Conservation (phyloP, 2,888 invertebrate genomes). For the Acanthosepion pharaonis region DNA sequence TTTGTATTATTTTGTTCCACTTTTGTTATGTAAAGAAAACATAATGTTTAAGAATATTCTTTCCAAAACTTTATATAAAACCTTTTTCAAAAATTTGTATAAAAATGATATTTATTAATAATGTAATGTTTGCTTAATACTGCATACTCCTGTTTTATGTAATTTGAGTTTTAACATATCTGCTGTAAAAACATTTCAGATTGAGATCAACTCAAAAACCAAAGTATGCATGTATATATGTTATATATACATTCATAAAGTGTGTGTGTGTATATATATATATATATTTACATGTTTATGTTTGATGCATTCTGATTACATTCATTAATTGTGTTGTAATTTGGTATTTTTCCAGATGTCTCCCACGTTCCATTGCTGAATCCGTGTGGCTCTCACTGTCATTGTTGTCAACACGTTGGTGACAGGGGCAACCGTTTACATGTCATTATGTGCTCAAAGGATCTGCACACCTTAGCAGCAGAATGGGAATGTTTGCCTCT, state of each 20-base stretch:
- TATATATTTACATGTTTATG: background rate
- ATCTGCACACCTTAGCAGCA: slow-evolving; percentile 9
- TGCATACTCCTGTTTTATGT: background rate
- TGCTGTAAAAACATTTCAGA: background rate
- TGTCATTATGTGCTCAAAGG: background rate
- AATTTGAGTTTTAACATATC: background rate
- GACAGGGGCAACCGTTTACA: slow-evolving; percentile 33
- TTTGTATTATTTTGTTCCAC: background rate
- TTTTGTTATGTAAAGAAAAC: background rate
- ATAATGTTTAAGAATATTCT: background rate
- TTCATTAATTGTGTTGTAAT: background rate
- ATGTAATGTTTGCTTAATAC: background rate
- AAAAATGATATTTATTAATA: background rate
- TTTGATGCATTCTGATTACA: background rate
- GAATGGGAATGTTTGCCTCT: slow-evolving; percentile 2
- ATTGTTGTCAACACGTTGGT: slow-evolving; percentile 33
- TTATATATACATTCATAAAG: background rate
- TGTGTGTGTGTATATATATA: background rate
- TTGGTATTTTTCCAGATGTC: slow-evolving; percentile 33
- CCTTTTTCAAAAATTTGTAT: background rate
- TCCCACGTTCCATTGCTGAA: slow-evolving; percentile 33
- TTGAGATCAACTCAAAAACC: slow-evolving; percentile 1
- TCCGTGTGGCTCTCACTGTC: slow-evolving; percentile 33
- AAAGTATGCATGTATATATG: slow-evolving; percentile 33
- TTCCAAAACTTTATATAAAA: background rate